These are phyloP conservation scores for Tubulanus polymorphus DNA, from an alignment of 2,888 invertebrate genomes.

Conservation along the genomic window DNA sequence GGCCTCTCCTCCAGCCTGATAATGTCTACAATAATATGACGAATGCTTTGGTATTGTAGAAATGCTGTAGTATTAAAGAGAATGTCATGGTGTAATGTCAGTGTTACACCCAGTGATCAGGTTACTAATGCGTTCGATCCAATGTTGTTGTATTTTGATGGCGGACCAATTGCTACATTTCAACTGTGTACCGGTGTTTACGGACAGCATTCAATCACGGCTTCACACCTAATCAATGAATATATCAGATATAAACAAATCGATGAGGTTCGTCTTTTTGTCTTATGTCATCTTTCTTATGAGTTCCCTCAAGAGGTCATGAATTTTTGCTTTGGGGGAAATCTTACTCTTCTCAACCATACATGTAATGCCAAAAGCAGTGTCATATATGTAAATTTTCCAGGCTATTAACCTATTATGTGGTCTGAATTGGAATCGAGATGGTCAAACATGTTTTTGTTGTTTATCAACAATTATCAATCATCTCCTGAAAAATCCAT, in stretches of 20 bases:
- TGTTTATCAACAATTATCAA: constrained; percentile 71
- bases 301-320: too few species aligned
- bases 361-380: too few species aligned
- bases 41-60: too few species aligned
- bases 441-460: constrained; percentile 71
- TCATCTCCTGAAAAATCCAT: constrained; percentile 60
- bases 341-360: too few species aligned
- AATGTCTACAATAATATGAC: too few species aligned
- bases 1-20: too few species aligned
- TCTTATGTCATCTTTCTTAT: too few species aligned
- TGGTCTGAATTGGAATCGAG: constrained; percentile 74
- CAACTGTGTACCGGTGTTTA: constrained; percentile 45
- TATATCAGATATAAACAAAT: constrained; percentile 65
- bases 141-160: constrained; percentile 34
- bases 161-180: constrained; percentile 49
- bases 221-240: constrained; percentile 62
- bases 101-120: constrained; percentile 50
- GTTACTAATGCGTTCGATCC: constrained; percentile 39
- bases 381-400: constrained; percentile 4
- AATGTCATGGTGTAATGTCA: constrained; percentile 63
- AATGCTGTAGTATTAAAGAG: too few species aligned
- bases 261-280: constrained; percentile 59
- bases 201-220: constrained; percentile 56
- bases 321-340: too few species aligned
- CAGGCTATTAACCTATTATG: constrained; percentile 64